Conservation (phyloP, 2,113 vertebrate species). For the Lepidothrix coronata region DNA sequence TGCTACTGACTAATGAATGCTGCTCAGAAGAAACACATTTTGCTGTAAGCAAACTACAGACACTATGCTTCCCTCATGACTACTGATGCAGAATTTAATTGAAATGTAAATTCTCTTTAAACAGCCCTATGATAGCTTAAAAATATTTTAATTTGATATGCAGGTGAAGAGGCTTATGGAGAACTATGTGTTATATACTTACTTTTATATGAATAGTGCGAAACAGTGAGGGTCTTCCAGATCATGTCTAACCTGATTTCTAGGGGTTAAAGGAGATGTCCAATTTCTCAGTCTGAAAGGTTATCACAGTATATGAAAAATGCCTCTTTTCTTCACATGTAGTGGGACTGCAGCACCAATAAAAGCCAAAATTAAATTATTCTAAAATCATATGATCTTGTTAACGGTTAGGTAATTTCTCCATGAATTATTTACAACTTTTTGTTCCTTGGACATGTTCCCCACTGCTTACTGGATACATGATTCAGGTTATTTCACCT, state of each 20-base stretch:
- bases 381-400: background rate
- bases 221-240: background rate
- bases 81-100: background rate
- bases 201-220: background rate
- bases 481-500: background rate
- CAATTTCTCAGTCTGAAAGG: background rate
- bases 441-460: background rate
- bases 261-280: background rate
- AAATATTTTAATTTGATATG: background rate
- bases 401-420: background rate
- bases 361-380: background rate
- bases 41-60: background rate
- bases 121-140: background rate
- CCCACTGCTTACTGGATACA: background rate
- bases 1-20: background rate
- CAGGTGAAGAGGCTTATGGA: accelerated
- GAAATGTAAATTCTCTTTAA: background rate
- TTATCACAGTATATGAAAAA: background rate
- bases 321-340: background rate
- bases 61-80: background rate
- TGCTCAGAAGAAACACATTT: background rate
- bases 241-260: background rate
- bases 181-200: background rate
- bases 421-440: slow-evolving; percentile 33
- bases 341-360: background rate